Evolutionary conservation across 2,113 vertebrate species (phyloP).

Genomic region (Amphiprion ocellaris): DNA sequence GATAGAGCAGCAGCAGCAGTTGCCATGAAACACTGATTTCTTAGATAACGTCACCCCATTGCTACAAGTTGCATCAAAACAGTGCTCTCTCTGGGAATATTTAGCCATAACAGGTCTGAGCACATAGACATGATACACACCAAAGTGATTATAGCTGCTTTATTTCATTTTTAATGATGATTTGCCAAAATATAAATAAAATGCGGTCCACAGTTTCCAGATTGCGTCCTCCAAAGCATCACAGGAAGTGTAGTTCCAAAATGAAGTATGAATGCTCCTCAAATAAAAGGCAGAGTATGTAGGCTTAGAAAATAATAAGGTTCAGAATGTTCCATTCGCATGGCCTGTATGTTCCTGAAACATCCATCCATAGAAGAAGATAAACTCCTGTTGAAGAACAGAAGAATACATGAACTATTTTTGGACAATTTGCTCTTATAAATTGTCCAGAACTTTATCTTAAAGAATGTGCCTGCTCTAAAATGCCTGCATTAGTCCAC

Average conservation of each 20-base stretch:
- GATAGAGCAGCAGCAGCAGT: background rate
- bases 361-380: background rate
- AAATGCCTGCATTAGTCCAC: background rate
- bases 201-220: background rate
- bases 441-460: background rate
- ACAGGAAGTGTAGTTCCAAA: background rate
- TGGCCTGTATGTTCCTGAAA: background rate
- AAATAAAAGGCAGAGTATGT: background rate
- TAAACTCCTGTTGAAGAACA: background rate
- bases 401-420: background rate
- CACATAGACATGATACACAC: background rate
- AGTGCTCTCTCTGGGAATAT: too few species aligned
- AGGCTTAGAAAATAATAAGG: background rate
- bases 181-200: background rate
- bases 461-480: background rate
- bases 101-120: background rate
- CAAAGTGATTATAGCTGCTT: background rate
- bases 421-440: background rate
- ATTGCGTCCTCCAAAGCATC: background rate
- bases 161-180: background rate
- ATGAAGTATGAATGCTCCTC: background rate
- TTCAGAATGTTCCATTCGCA: background rate
- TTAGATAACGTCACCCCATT: background rate
- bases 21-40: background rate
- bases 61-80: too few species aligned